phyloP scores from a whole-genome alignment of 30 jellyfish, hydroid and myxozoan species.

The Aurelia sp. region DNA sequence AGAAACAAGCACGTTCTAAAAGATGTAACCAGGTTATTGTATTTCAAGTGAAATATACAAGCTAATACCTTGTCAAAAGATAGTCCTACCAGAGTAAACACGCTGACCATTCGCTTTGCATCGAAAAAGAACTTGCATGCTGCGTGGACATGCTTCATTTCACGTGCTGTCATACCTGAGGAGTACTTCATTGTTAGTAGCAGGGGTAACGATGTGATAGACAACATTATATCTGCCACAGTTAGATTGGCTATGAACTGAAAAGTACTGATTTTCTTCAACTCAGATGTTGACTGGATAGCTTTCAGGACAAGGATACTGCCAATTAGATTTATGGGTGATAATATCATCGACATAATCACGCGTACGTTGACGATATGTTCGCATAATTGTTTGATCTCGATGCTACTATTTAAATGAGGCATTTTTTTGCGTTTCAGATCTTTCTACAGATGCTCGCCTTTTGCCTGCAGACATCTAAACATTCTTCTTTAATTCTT shows the following conservation, averaged over 20 bases:
- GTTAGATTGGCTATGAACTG: slow-evolving; percentile 64
- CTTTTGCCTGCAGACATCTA: too few relatives aligned
- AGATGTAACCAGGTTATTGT: slow-evolving; percentile 20
- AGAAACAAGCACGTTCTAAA: slow-evolving; percentile 4
- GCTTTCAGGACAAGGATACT: slow-evolving; percentile 55
- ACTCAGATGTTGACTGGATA: slow-evolving; percentile 25
- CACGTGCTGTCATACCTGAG: slow-evolving; percentile 10
- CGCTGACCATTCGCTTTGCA: slow-evolving; percentile 35
- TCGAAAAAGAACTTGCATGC: slow-evolving; percentile 17
- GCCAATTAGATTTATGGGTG: slow-evolving; percentile 55
- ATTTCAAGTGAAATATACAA: slow-evolving; percentile 60
- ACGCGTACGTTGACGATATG: slow-evolving; percentile 12
- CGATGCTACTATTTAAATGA: not conserved
- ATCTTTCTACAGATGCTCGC: too few relatives aligned
- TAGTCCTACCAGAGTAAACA: slow-evolving; percentile 45
- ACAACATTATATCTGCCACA: slow-evolving; percentile 22
- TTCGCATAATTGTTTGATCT: slow-evolving; percentile 25
- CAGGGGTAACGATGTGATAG: slow-evolving; percentile 40
- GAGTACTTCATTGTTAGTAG: slow-evolving; percentile 6
- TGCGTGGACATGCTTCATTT: not conserved
- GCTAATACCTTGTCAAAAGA: slow-evolving; percentile 74
- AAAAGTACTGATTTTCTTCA: slow-evolving; percentile 62
- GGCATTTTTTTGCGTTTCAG: too few relatives aligned
- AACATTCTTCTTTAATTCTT: too few relatives aligned
- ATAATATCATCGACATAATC: slow-evolving; percentile 17